Evolutionary conservation across 2,113 vertebrate genomes (phyloP), one percentile per base, ranked within the genome.

Genomic region (Misgurnus anguillicaudatus): DNA sequence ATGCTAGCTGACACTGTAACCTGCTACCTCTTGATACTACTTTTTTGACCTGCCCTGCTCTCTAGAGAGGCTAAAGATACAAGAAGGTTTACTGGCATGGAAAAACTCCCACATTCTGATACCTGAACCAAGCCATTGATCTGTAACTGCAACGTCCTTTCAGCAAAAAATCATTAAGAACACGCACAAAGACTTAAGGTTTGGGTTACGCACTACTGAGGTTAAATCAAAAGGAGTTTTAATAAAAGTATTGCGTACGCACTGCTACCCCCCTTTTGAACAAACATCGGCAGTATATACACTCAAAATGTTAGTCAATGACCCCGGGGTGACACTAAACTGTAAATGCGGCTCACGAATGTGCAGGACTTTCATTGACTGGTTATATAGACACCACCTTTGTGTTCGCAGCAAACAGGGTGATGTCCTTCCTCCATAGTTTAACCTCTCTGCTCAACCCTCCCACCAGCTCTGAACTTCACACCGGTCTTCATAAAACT

Each of bases 401-500:
- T n/a, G n/a, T n/a, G n/a, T n/a, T n/a, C n/a, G n/a, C n/a, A n/a
- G n/a, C n/a, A 45, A 57, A 58, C 48, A 51, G 60, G 69, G 24
- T 57, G 45, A 38, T 38, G 48, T 62, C 24, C 24, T 31, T 75
- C 70, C 31, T 77, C 39, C 14, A 7, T 31, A 24, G 57, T 70
- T 69, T 57, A 80, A 77, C 47, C 79, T 61, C 55, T 3, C 4
- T 41, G 61, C 17, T 74, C 21, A 9, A 63, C 4, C 8, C 75
- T 51, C 45, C 69, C 47, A 0, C 55, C 13, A 19, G 39, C 64
- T 67, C 58, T 75, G 36, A 75, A 81, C 60, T 41, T 36, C 1
- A 47, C 21, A 38, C 61, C 36, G 19, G 2, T 67, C 63, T 80
- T 81, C 61, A 72, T 80, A 69, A 85, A 85, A 80, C 66, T 82